Percentiles rank a stretch among this genome's conserved stretches.
Conservation (phyloP, 2,113 vertebrate genomes). For the Amazona vittata region DNA sequence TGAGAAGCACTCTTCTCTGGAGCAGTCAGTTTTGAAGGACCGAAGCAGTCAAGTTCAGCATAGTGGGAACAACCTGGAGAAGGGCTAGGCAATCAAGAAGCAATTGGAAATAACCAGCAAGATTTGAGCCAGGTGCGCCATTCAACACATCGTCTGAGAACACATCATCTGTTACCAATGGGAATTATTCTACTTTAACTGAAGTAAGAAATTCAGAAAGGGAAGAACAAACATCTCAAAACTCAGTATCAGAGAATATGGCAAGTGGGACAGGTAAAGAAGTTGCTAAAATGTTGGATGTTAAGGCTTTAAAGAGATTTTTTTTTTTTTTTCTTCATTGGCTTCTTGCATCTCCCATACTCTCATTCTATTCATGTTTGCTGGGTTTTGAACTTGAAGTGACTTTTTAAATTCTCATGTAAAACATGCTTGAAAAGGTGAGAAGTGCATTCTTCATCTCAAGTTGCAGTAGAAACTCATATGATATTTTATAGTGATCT, state of each 20-base stretch:
- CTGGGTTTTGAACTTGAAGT: background rate
- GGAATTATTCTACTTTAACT: background rate
- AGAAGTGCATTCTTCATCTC: background rate
- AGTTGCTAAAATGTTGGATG: background rate
- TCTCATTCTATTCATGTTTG: background rate
- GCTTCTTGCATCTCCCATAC: background rate
- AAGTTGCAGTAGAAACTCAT: background rate
- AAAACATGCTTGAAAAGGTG: background rate
- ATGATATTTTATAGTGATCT: background rate
- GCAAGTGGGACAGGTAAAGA: constrained; percentile 63
- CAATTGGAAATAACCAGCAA: background rate
- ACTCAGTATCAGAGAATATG: background rate
- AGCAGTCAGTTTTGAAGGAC: background rate
- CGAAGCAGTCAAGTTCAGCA: background rate
- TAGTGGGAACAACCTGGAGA: background rate
- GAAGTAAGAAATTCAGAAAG: background rate
- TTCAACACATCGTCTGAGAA: background rate
- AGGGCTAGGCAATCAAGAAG: background rate
- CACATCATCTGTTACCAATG: background rate
- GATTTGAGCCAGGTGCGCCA: background rate
- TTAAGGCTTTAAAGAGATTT: background rate
- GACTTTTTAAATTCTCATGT: background rate
- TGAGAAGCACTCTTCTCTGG: background rate
- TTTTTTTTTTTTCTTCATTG: background rate
- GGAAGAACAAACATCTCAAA: background rate